Conservation (phyloP, 2,113 vertebrate species). For the Trichomycterus rosablanca region DNA sequence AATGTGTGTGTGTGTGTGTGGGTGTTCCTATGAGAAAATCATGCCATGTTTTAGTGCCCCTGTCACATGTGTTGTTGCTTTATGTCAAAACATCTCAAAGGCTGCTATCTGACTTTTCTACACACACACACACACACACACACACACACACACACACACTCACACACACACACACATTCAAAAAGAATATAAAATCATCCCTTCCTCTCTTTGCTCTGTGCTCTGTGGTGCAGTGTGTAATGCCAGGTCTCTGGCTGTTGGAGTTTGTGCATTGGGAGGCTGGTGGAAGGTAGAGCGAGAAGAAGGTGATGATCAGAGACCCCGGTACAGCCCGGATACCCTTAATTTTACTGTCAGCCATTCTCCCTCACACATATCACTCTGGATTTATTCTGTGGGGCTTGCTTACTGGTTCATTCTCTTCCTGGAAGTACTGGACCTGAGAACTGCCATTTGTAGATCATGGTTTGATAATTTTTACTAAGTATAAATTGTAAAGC, state of each 20-base stretch:
- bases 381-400: no score
- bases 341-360: constrained; percentile 54
- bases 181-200: no score
- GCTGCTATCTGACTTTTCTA: constrained; percentile 62
- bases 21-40: no score
- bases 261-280: constrained; percentile 64
- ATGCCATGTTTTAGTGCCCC: constrained; percentile 64
- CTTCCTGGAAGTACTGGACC: no score
- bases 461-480: constrained; percentile 28
- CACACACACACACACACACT: no score
- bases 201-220: constrained; percentile 10
- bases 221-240: constrained; percentile 44
- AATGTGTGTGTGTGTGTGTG: no score
- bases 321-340: constrained; percentile 58
- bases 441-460: constrained; percentile 17
- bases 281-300: constrained; percentile 65
- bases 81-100: constrained; percentile 74
- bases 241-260: constrained; percentile 66
- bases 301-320: constrained; percentile 67
- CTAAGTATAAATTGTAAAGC: constrained; percentile 20
- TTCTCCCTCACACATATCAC: constrained; percentile 23
- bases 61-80: constrained; percentile 68
- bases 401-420: background rate
- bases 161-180: no score
- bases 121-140: constrained; percentile 29